Evolutionary conservation across 2,797 vertebrate genomes (phyloP).

Genomic region (Mus spretus): DNA sequence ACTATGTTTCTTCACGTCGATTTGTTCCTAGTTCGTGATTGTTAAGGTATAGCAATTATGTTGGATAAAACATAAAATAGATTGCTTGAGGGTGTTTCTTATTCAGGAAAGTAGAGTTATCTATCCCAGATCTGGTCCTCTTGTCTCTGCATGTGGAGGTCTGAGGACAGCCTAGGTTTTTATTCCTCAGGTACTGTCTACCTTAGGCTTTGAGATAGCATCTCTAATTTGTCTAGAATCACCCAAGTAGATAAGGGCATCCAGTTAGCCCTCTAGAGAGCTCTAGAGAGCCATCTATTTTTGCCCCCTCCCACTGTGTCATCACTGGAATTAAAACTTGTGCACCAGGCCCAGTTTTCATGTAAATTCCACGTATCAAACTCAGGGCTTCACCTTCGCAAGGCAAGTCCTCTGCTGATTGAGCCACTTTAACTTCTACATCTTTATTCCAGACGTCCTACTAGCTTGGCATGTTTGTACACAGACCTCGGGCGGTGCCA

Average conservation of each 20-base stretch:
- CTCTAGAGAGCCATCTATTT: neutral
- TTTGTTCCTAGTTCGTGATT: constrained; percentile 60
- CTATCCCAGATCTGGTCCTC: constrained; percentile 24
- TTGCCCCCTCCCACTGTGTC: neutral
- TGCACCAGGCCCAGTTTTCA: neutral
- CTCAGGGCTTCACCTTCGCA: neutral
- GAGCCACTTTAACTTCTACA: neutral
- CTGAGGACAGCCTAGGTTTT: neutral
- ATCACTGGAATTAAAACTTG: neutral
- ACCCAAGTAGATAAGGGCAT: neutral
- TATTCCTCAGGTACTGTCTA: neutral
- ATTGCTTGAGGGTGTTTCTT: constrained; percentile 40
- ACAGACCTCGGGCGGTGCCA: neutral
- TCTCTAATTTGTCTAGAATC: neutral
- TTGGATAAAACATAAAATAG: constrained; percentile 58
- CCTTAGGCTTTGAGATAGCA: neutral
- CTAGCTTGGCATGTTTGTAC: neutral
- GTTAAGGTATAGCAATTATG: constrained; percentile 41
- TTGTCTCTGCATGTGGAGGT: neutral
- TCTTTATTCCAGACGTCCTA: neutral
- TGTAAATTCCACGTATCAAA: neutral
- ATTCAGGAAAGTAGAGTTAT: constrained; percentile 46
- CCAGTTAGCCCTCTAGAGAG: neutral
- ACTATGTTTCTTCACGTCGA: constrained; percentile 60
- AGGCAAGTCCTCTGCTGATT: neutral